Evolutionary conservation across 2,888 invertebrate species (phyloP).

Genomic region (Drosophila kambysellisi): DNA sequence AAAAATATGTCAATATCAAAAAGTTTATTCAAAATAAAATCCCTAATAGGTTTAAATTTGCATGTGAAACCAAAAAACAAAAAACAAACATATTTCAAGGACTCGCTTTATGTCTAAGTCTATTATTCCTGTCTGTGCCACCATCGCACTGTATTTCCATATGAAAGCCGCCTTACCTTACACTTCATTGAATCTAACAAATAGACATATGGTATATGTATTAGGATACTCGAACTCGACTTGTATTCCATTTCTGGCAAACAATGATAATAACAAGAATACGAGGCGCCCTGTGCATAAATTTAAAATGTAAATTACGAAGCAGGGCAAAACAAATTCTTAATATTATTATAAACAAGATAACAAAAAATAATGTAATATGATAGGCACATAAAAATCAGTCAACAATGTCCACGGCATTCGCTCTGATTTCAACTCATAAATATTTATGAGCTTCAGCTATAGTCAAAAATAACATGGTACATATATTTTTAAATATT

Average conservation of each 20-base stretch:
- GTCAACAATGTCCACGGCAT: slow-evolving; percentile 40
- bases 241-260: slow-evolving; percentile 15
- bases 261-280: slow-evolving; percentile 12
- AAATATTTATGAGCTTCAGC: slow-evolving; percentile 60
- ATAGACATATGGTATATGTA: slow-evolving; percentile 10
- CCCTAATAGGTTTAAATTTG: slow-evolving; percentile 53
- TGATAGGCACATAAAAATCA: slow-evolving; percentile 50
- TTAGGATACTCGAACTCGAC: neutral
- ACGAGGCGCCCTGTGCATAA: slow-evolving; percentile 29
- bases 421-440: slow-evolving; percentile 32
- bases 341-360: slow-evolving; percentile 62
- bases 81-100: slow-evolving; percentile 50
- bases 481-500: slow-evolving; percentile 17
- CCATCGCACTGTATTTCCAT: slow-evolving; percentile 28
- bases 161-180: slow-evolving; percentile 36
- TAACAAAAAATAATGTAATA: slow-evolving; percentile 65
- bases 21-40: slow-evolving; percentile 59
- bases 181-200: slow-evolving; percentile 63
- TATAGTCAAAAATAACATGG: neutral
- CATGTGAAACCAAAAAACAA: slow-evolving; percentile 19
- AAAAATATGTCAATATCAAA: slow-evolving; percentile 33
- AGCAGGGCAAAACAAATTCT: slow-evolving; percentile 43
- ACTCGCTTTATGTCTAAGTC: slow-evolving; percentile 43
- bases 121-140: slow-evolving; percentile 42
- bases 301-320: slow-evolving; percentile 68